Base-by-base conservation (phyloP, 2,888 invertebrate genomes). In the Ganaspis brasiliensis region DNA sequence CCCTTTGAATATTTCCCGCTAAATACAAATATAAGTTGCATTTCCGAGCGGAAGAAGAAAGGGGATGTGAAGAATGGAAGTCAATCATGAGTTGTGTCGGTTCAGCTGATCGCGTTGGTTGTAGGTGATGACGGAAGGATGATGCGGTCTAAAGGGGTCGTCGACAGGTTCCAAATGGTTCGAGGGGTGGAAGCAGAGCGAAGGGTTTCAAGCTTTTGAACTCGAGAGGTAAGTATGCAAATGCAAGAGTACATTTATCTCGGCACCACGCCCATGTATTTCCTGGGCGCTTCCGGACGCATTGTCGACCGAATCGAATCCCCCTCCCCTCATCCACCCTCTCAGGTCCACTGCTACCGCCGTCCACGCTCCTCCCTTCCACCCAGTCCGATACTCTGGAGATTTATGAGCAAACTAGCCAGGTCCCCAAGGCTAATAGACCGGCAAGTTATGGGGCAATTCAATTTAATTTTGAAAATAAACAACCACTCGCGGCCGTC, bases 321-420 rank as follows among this genome's bases (percentile, higher is more conserved):
- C 87, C 45, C n/a, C 49, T 9, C 63, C 76, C 72, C 75, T 55
- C 72, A 71, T 79, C 76, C 79, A 12, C 59, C 55, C 52, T n/a
- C 37, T 12, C 61, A 21, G 40, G 45, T 14, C 70, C 49, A 21
- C 37, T n/a, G 70, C 52, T 49, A 12, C 26, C 24, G 9, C 70
- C 24, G 12, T 80, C 75, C 63, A 75, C 72, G 24, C 76, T 77
- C 72, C 63, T 74, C 84, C 83, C 81, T 76, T 80, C 85, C 84
- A 81, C 82, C 84, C 85, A 78, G 77, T 82, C 89, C 88, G 87
- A 90, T 90, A 89, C 89, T 86, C 86, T 75, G 77, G 86, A 90
- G 90, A 90, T 90, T 90, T 90, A 90, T 85, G 90, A 87, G 87
- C 87, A 90, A 90, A 90, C 89, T 89, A 89, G 89, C 85, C 87